A percentile compares a stretch with the other conserved stretches of the same genome.
Conservation (phyloP, 1,140 invertebrate species). For the Saccostrea echinata region DNA sequence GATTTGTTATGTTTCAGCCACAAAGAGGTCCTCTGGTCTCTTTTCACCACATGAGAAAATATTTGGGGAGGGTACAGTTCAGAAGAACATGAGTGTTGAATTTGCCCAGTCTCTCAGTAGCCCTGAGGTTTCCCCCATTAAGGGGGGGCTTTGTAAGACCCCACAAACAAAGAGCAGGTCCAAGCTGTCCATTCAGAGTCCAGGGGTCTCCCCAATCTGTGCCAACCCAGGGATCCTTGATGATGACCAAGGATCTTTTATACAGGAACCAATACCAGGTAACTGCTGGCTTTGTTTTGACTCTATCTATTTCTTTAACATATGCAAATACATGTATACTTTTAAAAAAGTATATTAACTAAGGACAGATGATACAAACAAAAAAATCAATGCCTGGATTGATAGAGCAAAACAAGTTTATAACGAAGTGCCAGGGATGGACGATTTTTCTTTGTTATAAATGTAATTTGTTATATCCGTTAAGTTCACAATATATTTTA, state of each 20-base stretch:
- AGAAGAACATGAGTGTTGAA: conserved; percentile 40
- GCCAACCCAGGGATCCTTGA: conserved; percentile 31
- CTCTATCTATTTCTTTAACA: not conserved
- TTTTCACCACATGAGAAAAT: conserved; percentile 55
- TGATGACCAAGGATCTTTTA: conserved; percentile 49
- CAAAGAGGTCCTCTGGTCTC: conserved; percentile 47
- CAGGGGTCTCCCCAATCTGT: conserved; percentile 52
- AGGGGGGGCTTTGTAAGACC: conserved; percentile 10
- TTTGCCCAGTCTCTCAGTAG: conserved; percentile 44
- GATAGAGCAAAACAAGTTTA: too few relatives aligned
- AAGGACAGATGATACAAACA: too few relatives aligned
- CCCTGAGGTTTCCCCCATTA: conserved; percentile 50
- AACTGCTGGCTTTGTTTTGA: not conserved
- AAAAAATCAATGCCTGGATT: too few relatives aligned
- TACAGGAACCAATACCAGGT: conserved; percentile 29
- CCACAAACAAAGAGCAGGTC: not conserved
- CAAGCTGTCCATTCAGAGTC: conserved; percentile 39
- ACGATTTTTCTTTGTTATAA: too few relatives aligned
- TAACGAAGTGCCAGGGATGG: too few relatives aligned
- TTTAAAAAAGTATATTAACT: too few relatives aligned
- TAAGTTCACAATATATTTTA: too few relatives aligned
- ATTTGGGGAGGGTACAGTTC: conserved; percentile 46
- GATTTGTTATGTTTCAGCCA: not conserved
- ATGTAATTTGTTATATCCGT: too few relatives aligned
- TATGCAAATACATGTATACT: too few relatives aligned